phyloP scores from a whole-genome alignment of 1,140 invertebrate species.

The Drosophila hydei region DNA sequence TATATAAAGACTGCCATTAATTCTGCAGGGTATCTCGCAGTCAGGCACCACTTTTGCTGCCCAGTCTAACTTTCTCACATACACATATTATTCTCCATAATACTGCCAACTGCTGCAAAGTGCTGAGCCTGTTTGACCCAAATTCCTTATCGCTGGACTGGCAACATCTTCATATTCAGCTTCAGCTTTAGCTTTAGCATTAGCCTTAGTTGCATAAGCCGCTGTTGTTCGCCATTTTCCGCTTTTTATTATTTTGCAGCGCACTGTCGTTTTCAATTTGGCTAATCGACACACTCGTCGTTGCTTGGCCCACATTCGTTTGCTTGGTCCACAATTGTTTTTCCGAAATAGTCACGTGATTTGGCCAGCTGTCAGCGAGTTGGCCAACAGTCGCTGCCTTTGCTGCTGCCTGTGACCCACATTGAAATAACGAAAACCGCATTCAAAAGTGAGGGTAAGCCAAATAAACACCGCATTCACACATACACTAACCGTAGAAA shows the following conservation, averaged over 20 bases:
- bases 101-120: background rate
- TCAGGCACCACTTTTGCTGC: background rate
- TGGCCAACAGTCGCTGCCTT: slow-evolving; percentile 49
- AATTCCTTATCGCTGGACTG: slow-evolving; percentile 10
- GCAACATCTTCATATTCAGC: slow-evolving; percentile 5
- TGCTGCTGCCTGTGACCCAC: slow-evolving; percentile 58
- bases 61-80: background rate
- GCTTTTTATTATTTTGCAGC: slow-evolving; percentile 21
- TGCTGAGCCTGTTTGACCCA: slow-evolving; percentile 22
- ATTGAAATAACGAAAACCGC: slow-evolving; percentile 47
- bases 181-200: background rate
- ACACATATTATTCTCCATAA: background rate
- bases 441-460: slow-evolving; percentile 55
- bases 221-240: slow-evolving; percentile 31
- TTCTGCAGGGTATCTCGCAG: background rate
- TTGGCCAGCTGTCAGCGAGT: slow-evolving; percentile 36
- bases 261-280: slow-evolving; percentile 77
- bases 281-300: slow-evolving; percentile 67
- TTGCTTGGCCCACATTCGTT: background rate
- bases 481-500: slow-evolving; percentile 1
- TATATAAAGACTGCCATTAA: too few relatives aligned
- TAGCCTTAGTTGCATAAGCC: slow-evolving; percentile 40
- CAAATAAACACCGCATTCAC: slow-evolving; percentile 18
- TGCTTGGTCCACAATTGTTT: slow-evolving; percentile 58
- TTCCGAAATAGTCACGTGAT: slow-evolving; percentile 63